Conservation (phyloP, 1,140 invertebrate genomes). For the Frieseomelitta varia region DNA sequence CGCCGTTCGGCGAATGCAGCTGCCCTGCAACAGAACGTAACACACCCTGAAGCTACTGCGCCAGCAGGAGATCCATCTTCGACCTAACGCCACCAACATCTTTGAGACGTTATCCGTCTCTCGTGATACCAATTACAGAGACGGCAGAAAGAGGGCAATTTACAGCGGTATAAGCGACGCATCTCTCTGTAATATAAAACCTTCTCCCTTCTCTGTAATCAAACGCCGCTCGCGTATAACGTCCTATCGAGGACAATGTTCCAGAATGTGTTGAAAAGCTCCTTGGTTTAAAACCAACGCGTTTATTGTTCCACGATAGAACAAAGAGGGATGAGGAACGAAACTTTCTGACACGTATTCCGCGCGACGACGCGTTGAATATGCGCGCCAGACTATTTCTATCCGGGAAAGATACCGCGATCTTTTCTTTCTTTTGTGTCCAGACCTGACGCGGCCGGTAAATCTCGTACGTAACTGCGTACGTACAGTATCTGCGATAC, state of each 20-base stretch:
- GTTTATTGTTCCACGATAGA: conserved; percentile 43
- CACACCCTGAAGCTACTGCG: background rate
- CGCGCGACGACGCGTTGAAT: conserved; percentile 16
- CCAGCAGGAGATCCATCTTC: background rate
- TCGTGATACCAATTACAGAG: background rate
- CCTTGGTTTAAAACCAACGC: background rate
- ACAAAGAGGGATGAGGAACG: conserved; percentile 36
- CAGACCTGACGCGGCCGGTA: background rate
- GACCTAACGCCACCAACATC: background rate
- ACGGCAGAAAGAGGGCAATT: background rate
- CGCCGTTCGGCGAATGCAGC: conserved; percentile 77
- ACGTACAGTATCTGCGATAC: conserved; percentile 76
- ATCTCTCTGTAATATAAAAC: no score
- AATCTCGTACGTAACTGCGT: conserved; percentile 11
- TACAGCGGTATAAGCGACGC: background rate
- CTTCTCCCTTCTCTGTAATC: no score
- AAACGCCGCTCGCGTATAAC: background rate
- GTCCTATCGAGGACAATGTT: conserved; percentile 3
- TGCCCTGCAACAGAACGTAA: conserved; percentile 71
- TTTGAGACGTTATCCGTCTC: background rate
- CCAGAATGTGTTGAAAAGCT: conserved; percentile 4
- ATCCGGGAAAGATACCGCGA: conserved; percentile 13
- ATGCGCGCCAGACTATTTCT: conserved; percentile 15
- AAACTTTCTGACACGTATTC: conserved; percentile 55
- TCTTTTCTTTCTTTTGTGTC: background rate